These are phyloP conservation scores for Yponomeuta sedellus DNA, from an alignment of 2,888 invertebrate genomes.

Conservation along the genomic window DNA sequence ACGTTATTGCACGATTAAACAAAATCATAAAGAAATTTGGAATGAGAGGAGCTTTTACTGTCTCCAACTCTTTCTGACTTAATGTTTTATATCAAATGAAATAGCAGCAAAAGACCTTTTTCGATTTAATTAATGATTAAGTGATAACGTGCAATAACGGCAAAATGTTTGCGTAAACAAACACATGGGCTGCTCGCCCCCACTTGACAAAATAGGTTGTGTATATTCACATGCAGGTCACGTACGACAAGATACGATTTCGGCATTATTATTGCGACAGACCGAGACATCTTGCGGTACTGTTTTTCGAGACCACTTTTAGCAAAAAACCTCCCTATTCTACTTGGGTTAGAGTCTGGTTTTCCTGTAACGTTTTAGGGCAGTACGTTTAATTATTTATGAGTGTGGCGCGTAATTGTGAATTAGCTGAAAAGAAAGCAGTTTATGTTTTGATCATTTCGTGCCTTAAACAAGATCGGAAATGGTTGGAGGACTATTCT, in stretches of 20 bases:
- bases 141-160: neutral
- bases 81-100: too few species aligned
- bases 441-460: neutral
- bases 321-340: neutral
- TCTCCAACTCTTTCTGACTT: too few species aligned
- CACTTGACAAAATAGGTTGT: neutral
- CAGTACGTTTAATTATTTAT: neutral
- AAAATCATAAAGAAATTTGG: too few species aligned
- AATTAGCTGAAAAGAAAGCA: neutral
- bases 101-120: too few species aligned
- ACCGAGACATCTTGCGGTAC: constrained; percentile 14
- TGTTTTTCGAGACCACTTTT: constrained; percentile 4
- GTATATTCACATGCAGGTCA: neutral
- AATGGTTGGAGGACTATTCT: neutral
- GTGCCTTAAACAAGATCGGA: neutral
- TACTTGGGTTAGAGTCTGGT: neutral
- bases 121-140: too few species aligned
- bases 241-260: constrained; percentile 1
- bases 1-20: too few species aligned
- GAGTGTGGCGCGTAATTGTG: neutral
- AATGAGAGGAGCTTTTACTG: too few species aligned
- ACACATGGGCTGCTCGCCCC: neutral
- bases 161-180: neutral
- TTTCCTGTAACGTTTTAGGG: neutral
- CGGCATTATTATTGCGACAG: constrained; percentile 10